Evolutionary conservation across 1,140 invertebrate genomes (phyloP).

Genomic region (Drosophila sp.): DNA sequence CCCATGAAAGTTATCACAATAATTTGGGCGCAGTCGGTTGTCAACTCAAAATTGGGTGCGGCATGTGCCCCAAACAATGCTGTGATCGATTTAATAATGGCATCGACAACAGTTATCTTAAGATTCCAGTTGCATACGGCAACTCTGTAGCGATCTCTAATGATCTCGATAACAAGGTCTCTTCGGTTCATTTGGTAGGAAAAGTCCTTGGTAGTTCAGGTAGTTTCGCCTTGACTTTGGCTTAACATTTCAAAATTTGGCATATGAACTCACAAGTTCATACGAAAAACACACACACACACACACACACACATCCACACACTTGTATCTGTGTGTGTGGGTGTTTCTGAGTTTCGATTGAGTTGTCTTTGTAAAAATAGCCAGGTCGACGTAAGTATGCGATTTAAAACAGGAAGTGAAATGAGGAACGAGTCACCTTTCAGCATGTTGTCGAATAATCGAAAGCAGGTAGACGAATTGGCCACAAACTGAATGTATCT

Average conservation of each 20-base stretch:
- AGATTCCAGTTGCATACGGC: background rate
- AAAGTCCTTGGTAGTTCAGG: slow-evolving; percentile 20
- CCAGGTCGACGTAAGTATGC: slow-evolving; percentile 21
- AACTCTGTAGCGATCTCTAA: slow-evolving; percentile 1
- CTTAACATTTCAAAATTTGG: slow-evolving; percentile 51
- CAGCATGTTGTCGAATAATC: slow-evolving; percentile 5
- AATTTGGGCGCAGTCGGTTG: slow-evolving; percentile 48
- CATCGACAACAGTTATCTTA: slow-evolving; percentile 22
- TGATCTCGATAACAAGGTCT: slow-evolving; percentile 37
- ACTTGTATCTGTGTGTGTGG: slow-evolving; percentile 2
- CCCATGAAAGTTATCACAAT: slow-evolving; percentile 61
- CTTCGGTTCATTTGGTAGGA: slow-evolving; percentile 5
- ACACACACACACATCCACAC: background rate
- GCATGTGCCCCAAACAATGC: slow-evolving; percentile 1
- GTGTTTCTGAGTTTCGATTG: slow-evolving; percentile 41
- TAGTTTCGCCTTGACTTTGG: slow-evolving; percentile 73
- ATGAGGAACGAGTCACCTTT: slow-evolving; percentile 47
- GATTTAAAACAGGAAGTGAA: slow-evolving; percentile 65
- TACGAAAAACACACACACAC: slow-evolving; percentile 25
- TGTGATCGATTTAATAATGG: slow-evolving; percentile 18
- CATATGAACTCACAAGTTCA: slow-evolving; percentile 56
- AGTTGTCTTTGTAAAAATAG: slow-evolving; percentile 68
- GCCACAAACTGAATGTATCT: background rate
- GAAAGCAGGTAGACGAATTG: slow-evolving; percentile 34
- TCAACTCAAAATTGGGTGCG: slow-evolving; percentile 62